A percentile compares a stretch with the other conserved stretches of the same genome.
These are phyloP conservation scores for Psittacara wagleri DNA, from an alignment of 2,113 vertebrate genomes.

Conservation along the genomic window DNA sequence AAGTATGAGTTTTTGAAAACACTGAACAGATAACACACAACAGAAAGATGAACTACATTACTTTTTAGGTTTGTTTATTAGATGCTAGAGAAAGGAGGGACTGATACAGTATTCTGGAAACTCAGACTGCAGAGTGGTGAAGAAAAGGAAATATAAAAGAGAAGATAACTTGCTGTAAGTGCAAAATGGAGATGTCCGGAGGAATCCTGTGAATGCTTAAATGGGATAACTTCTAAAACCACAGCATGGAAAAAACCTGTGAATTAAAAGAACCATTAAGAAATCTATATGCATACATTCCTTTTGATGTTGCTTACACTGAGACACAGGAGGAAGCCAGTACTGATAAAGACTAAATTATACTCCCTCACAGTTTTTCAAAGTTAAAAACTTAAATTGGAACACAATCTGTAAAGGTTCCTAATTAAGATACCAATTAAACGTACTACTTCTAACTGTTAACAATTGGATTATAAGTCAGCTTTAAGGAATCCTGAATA, in stretches of 20 bases:
- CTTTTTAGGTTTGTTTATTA: neutral
- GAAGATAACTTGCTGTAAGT: neutral
- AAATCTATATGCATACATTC: neutral
- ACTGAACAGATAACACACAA: neutral
- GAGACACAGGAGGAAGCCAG: neutral
- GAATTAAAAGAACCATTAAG: neutral
- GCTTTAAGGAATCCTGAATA: neutral
- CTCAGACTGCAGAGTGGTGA: neutral
- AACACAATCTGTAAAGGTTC: neutral
- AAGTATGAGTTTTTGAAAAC: neutral
- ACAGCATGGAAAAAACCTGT: neutral
- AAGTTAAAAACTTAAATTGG: neutral
- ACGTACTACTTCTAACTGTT: neutral
- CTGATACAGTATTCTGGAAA: neutral
- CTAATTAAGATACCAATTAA: neutral
- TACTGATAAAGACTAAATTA: neutral
- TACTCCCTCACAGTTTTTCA: neutral
- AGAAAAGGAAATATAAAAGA: neutral
- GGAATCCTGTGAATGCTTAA: neutral
- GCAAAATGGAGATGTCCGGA: neutral
- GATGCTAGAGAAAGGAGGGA: neutral
- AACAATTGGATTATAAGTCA: neutral
- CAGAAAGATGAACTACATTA: neutral
- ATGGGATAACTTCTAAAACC: neutral
- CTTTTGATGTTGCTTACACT: neutral